These are phyloP conservation scores for Columba livia DNA, from an alignment of 2,113 vertebrate species.

Conservation along the genomic window DNA sequence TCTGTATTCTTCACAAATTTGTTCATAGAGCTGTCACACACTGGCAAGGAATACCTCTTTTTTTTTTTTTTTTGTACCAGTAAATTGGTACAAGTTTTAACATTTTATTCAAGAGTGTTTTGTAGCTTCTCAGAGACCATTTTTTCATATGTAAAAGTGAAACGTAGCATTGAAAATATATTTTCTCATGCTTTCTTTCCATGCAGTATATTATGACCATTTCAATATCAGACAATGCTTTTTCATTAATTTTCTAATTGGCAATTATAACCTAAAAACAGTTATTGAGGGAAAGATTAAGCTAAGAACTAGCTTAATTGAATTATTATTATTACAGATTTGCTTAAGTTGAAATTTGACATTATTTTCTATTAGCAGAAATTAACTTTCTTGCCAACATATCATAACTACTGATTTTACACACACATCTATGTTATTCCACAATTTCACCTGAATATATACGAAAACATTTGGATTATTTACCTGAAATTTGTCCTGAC, in stretches of 20 bases:
- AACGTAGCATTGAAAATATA: neutral
- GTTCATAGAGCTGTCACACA: neutral
- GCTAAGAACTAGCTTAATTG: conserved; percentile 28
- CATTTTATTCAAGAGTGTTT: neutral
- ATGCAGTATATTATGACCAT: neutral
- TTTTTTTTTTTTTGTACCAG: neutral
- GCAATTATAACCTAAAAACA: conserved; percentile 15
- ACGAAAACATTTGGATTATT: neutral
- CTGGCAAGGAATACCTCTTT: neutral
- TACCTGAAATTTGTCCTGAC: neutral
- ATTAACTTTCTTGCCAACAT: neutral
- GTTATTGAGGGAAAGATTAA: conserved; percentile 33
- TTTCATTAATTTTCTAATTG: conserved; percentile 46
- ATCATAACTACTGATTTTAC: neutral
- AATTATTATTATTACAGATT: conserved; percentile 7
- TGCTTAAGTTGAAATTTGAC: neutral
- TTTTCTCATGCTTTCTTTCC: neutral
- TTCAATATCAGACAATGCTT: neutral
- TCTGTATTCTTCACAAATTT: conserved; percentile 27
- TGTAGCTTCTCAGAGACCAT: neutral
- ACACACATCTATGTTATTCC: neutral
- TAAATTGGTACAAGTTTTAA: neutral
- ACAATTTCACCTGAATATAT: neutral
- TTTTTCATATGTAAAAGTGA: neutral
- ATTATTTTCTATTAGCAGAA: neutral